Conservation (phyloP, 2,888 invertebrate genomes). For the Micoletzkya japonica region DNA sequence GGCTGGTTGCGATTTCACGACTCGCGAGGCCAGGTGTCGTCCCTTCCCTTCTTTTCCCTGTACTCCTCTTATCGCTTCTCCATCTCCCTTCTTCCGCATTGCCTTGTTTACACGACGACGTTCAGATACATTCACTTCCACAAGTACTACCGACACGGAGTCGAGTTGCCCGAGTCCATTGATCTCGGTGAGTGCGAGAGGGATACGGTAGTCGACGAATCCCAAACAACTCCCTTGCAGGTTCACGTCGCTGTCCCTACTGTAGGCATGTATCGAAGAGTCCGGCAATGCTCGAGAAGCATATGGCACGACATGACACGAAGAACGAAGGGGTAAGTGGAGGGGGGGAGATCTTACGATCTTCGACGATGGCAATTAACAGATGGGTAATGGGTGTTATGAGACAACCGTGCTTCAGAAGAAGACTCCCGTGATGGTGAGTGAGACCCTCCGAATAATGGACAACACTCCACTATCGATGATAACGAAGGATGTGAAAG, state of each 20-base stretch:
- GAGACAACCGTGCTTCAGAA: no score
- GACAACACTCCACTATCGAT: neutral
- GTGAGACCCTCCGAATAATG: neutral
- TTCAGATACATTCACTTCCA: slow-evolving; percentile 63
- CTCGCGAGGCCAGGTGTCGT: slow-evolving; percentile 52
- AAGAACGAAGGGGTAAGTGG: slow-evolving; percentile 9
- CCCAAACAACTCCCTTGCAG: slow-evolving; percentile 35
- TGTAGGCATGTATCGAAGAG: slow-evolving; percentile 62
- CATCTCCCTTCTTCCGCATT: no score
- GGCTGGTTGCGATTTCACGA: slow-evolving; percentile 61
- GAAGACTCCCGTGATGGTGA: neutral
- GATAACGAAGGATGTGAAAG: neutral
- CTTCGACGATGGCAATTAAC: neutral
- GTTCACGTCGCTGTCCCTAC: slow-evolving; percentile 59
- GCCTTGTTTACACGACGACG: slow-evolving; percentile 23
- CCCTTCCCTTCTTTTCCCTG: no score
- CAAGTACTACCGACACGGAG: slow-evolving; percentile 63
- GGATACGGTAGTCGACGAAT: neutral
- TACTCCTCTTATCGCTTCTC: neutral
- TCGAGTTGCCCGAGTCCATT: slow-evolving; percentile 60
- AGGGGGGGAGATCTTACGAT: neutral
- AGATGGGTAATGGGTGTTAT: no score
- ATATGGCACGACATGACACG: slow-evolving; percentile 51
- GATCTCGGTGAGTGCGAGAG: slow-evolving; percentile 52
- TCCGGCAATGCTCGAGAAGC: slow-evolving; percentile 64